Base-by-base conservation (phyloP, 2,888 invertebrate species). In the Homarus gammarus region DNA sequence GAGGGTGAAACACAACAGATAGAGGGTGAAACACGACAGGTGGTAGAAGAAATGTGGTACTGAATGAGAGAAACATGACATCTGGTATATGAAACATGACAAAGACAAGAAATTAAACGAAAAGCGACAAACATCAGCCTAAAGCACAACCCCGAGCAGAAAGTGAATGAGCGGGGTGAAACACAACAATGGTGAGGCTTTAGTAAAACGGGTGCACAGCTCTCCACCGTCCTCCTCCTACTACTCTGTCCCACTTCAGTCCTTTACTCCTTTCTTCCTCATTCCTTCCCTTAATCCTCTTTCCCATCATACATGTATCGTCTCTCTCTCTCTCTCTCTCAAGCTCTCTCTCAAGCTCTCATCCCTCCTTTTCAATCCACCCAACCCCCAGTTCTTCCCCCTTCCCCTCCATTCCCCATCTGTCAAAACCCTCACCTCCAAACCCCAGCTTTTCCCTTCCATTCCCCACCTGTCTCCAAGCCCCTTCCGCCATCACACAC, bases 401-500 rank as follows among this genome's bases (percentile, higher is more conserved):
- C 33, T 18, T 56, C 75, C 8, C 84, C 36, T 10, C 27, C 75
- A 1, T 27, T n/a, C n/a, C n/a, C n/a, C n/a, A n/a, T n/a, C n/a
- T n/a, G n/a, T n/a, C n/a, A n/a, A n/a, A n/a, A 36, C 3, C 8
- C 31, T 49, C 44, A 49, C 44, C 44, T 12, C 44, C 12, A 0
- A 3, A 12, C 56, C 10, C 56, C 56, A 12, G 3, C 56, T 22
- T 56, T 3, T 12, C 56, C 56, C 49, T 1, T 49, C 12, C 49
- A 22, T 40, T 73, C 84, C 90, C 31, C 56, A 1, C 1, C 31
- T 31, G 2, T 64, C 40, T 18, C 0, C 40, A 64, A 33, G 38
- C 38, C 38, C 27, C 10, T 2, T n/a, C 49, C 1, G 10, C 56
- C 3, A 0, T 38, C 44, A 70, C 87, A 73, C 90, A 93, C 93